Evolutionary conservation across 2,797 vertebrate genomes (phyloP).

Genomic region (Melanotaenia maccullochi): DNA sequence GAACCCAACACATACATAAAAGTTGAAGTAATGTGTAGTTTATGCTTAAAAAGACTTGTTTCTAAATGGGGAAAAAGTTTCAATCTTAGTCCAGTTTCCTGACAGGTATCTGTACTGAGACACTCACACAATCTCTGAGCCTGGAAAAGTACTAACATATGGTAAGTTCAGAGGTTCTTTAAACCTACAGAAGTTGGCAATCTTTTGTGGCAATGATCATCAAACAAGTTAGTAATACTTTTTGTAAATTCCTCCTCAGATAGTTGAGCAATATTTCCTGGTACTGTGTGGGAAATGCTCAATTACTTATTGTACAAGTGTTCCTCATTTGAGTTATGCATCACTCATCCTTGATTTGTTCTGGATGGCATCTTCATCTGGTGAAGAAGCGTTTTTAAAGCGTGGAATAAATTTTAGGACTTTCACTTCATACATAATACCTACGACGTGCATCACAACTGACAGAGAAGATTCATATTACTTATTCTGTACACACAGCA

Average conservation of each 20-base stretch:
- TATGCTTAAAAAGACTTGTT: not conserved
- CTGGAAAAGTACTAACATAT: not conserved
- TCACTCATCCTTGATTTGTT: not conserved
- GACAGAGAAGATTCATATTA: not conserved
- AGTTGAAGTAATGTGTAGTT: too few species aligned
- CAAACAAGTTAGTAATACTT: not conserved
- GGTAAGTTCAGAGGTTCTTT: not conserved
- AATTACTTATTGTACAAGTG: not conserved
- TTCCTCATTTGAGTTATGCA: not conserved
- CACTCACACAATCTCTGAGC: not conserved
- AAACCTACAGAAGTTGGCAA: not conserved
- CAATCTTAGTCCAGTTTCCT: not conserved
- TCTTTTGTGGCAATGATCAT: not conserved
- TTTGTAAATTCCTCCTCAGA: not conserved
- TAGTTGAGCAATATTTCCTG: not conserved
- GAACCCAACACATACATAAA: not conserved
- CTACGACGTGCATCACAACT: not conserved
- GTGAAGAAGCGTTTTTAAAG: not conserved
- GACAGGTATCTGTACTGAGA: not conserved
- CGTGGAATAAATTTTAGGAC: constrained; percentile 2
- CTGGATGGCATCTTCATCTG: not conserved
- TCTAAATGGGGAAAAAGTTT: not conserved
- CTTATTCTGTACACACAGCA: not conserved
- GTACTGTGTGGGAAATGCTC: not conserved
- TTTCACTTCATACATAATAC: constrained; percentile 6